These are phyloP conservation scores for Spicauda simplicius DNA, from an alignment of 2,888 invertebrate species.

Conservation along the genomic window DNA sequence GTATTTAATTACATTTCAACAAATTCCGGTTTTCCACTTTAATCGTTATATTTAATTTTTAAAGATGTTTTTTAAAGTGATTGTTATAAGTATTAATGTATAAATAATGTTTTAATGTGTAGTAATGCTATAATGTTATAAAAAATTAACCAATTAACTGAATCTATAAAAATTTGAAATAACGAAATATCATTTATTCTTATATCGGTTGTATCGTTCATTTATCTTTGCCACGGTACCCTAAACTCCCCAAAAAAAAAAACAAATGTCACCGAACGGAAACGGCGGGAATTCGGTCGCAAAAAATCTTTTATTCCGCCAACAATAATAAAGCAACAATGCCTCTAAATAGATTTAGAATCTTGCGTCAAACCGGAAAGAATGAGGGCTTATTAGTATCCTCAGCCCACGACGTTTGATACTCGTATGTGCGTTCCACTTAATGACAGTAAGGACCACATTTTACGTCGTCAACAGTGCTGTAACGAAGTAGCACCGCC, in stretches of 20 bases:
- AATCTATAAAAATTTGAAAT: too few species aligned
- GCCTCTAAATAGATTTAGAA: conserved; percentile 28
- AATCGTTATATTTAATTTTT: too few species aligned
- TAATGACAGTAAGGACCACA: not conserved
- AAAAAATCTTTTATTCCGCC: conserved; percentile 34
- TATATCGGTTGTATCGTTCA: not conserved
- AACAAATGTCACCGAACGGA: conserved; percentile 41
- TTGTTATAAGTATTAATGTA: too few species aligned
- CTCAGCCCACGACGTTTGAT: not conserved
- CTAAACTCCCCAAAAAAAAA: conserved; percentile 18
- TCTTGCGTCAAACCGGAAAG: conserved; percentile 34
- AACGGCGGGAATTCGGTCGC: conserved; percentile 35
- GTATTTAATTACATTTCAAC: too few species aligned
- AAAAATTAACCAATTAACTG: too few species aligned
- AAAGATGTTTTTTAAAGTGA: too few species aligned
- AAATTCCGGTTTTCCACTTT: too few species aligned
- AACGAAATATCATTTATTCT: too few species aligned
- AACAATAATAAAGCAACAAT: conserved; percentile 33
- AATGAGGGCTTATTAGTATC: conserved; percentile 24
- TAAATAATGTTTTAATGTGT: too few species aligned
- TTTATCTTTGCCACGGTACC: not conserved
- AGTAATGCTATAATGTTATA: too few species aligned
- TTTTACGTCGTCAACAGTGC: too few species aligned
- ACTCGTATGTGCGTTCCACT: not conserved
- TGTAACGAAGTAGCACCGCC: too few species aligned